Percentiles rank a stretch among this genome's conserved stretches.
Evolutionary conservation across 1,140 invertebrate genomes (phyloP).

Genomic region (Rhizoglyphus robini): DNA sequence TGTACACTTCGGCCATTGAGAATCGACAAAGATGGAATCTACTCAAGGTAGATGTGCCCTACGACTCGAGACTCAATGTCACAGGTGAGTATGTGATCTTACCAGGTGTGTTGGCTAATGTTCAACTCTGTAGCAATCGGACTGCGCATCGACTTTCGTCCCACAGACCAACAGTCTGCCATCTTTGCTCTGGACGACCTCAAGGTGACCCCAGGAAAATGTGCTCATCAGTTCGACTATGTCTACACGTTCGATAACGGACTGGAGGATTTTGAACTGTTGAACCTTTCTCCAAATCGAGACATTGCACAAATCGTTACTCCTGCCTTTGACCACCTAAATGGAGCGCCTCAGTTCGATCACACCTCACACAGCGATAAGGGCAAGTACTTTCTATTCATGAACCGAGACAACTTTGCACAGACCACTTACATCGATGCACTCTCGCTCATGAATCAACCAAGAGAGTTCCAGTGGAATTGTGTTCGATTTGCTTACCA

Average conservation of each 20-base stretch:
- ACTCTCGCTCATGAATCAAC: neutral
- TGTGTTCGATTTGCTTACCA: conserved; percentile 8
- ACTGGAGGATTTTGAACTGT: neutral
- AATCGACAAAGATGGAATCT: too few species aligned
- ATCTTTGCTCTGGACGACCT: too few species aligned
- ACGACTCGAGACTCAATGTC: too few species aligned
- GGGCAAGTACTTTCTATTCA: neutral
- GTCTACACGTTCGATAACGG: neutral
- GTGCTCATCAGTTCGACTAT: neutral
- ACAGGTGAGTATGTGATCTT: too few species aligned
- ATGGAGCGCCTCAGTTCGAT: neutral
- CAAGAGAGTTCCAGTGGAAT: neutral
- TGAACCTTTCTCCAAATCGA: neutral
- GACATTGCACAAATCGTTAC: too few species aligned
- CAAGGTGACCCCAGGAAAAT: neutral
- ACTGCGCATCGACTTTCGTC: too few species aligned
- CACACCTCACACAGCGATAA: neutral
- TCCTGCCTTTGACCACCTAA: neutral
- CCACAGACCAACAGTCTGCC: too few species aligned
- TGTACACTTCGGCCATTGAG: too few species aligned
- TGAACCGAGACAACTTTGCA: neutral
- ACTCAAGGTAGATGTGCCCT: too few species aligned
- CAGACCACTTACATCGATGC: neutral
- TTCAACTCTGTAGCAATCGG: too few species aligned
- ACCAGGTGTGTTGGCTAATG: too few species aligned